phyloP scores from a whole-genome alignment of 2,797 vertebrate species.

The Betta splendens region DNA sequence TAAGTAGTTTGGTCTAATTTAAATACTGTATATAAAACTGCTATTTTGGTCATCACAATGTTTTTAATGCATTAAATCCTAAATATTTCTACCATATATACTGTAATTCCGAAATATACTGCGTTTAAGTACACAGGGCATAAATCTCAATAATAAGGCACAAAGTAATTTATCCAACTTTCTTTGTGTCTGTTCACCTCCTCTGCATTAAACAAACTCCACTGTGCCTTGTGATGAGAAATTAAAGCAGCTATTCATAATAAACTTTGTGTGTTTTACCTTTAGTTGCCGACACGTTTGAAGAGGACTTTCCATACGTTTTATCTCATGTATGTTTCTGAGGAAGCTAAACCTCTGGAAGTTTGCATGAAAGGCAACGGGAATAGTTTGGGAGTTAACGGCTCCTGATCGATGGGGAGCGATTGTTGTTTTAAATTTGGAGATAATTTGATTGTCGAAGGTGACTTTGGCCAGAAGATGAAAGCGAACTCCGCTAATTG shows the following conservation, averaged over 20 bases:
- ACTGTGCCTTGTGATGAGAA: constrained; percentile 46
- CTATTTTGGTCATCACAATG: neutral
- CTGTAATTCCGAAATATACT: constrained; percentile 19
- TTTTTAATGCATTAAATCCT: constrained; percentile 9
- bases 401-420: constrained; percentile 62
- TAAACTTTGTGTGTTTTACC: constrained; percentile 7
- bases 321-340: neutral
- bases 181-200: constrained; percentile 34
- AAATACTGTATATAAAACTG: neutral
- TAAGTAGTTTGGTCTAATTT: neutral
- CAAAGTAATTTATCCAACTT: constrained; percentile 30
- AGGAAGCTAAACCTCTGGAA: neutral
- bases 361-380: constrained; percentile 17
- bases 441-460: constrained; percentile 75
- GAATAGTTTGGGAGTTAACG: constrained; percentile 54
- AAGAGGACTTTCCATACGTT: constrained; percentile 29
- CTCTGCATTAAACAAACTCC: constrained; percentile 42
- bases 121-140: constrained; percentile 4
- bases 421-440: constrained; percentile 68
- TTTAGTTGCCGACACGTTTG: constrained; percentile 18
- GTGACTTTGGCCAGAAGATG: constrained; percentile 76
- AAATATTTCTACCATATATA: neutral
- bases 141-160: constrained; percentile 28
- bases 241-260: constrained; percentile 43
- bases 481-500: constrained; percentile 69